These are phyloP conservation scores for Herpailurus yagouaroundi DNA, from an alignment of 2,113 vertebrate genomes.

Conservation along the genomic window DNA sequence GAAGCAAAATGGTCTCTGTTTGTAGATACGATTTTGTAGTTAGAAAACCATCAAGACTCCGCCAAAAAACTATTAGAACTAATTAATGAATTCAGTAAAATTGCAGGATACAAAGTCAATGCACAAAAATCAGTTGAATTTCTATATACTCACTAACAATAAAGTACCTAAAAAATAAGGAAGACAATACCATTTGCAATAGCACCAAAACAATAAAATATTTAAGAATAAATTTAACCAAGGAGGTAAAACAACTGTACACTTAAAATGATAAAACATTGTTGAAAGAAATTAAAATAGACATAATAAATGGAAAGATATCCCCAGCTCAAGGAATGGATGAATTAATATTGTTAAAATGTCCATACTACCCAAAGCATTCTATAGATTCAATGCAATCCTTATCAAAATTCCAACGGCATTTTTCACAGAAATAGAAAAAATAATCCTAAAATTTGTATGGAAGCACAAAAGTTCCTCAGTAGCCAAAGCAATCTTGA, in stretches of 20 bases:
- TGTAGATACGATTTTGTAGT: neutral
- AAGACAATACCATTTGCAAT: neutral
- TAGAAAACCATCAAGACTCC: neutral
- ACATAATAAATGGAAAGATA: neutral
- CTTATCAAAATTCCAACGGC: neutral
- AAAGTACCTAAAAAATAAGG: neutral
- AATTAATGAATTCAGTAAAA: neutral
- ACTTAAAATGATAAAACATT: neutral
- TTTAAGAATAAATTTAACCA: neutral
- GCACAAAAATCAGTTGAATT: neutral
- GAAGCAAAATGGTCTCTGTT: neutral
- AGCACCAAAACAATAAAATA: neutral
- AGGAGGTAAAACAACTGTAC: neutral
- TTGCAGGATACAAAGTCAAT: neutral
- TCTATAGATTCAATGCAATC: neutral
- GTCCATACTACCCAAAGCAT: neutral
- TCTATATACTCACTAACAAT: neutral
- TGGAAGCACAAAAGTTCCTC: neutral
- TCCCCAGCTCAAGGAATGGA: neutral
- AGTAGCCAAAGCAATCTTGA: neutral
- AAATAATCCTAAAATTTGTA: neutral
- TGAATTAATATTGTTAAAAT: neutral
- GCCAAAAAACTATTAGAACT: neutral
- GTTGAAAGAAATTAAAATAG: neutral
- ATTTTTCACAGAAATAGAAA: constrained; percentile 16